A percentile compares a stretch with the other conserved stretches of the same genome.
Evolutionary conservation across 2,113 vertebrate genomes (phyloP).

Genomic region (Oriolus oriolus): DNA sequence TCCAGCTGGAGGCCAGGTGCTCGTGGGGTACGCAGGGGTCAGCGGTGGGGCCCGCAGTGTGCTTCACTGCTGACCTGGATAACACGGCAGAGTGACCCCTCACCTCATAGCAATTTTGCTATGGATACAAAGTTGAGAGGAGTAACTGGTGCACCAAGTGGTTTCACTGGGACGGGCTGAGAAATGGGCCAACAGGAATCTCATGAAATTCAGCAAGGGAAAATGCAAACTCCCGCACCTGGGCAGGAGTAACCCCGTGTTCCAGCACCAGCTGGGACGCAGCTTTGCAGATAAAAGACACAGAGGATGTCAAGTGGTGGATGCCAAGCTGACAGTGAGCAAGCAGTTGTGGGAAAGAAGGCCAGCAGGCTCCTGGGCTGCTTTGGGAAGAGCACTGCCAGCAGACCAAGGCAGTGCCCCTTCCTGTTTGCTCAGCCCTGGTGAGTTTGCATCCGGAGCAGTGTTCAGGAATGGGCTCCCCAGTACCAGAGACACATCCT

Average conservation of each 20-base stretch:
- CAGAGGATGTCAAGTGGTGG: too few species aligned
- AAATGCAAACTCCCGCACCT: neutral
- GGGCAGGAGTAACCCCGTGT: neutral
- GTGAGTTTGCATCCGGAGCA: neutral
- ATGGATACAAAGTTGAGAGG: neutral
- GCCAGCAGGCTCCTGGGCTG: neutral
- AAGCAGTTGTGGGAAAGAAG: neutral
- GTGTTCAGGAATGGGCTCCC: neutral
- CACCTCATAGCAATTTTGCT: neutral
- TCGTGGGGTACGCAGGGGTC: neutral
- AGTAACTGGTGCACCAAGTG: neutral
- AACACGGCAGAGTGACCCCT: neutral
- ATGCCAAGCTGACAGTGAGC: neutral
- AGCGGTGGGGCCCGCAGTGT: neutral
- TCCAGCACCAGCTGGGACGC: neutral
- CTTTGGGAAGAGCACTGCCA: neutral
- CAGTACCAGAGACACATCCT: neutral
- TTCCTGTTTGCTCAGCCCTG: neutral
- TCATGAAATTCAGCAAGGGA: rapidly evolving
- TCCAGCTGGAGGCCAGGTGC: neutral
- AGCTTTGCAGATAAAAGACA: neutral
- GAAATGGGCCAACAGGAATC: too few species aligned
- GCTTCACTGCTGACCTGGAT: neutral
- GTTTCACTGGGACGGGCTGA: neutral
- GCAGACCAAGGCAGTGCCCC: neutral